phyloP scores from a whole-genome alignment of 2,113 vertebrate genomes.

The Mirza zaza region DNA sequence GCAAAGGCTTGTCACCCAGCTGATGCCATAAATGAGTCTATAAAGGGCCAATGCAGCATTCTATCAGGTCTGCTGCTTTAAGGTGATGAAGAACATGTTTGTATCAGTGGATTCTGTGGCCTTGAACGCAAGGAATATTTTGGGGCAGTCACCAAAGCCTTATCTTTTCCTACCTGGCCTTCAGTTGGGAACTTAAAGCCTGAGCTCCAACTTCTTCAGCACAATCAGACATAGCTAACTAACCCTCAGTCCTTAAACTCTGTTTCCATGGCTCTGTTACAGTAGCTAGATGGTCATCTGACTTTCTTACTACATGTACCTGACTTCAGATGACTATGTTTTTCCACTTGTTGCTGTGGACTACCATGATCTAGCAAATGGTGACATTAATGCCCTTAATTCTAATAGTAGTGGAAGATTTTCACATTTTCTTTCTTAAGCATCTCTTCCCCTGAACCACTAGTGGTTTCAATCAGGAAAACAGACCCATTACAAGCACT shows the following conservation, averaged over 20 bases:
- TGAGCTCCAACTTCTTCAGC: neutral
- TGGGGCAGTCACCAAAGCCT: neutral
- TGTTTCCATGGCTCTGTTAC: neutral
- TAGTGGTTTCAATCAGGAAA: neutral
- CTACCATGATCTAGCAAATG: neutral
- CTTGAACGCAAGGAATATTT: neutral
- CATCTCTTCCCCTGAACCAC: neutral
- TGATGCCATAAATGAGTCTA: neutral
- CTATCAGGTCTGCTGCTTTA: neutral
- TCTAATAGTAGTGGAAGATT: neutral
- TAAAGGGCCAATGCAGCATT: neutral
- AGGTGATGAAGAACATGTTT: neutral
- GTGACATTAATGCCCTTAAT: neutral
- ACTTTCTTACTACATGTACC: neutral
- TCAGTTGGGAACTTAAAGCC: neutral
- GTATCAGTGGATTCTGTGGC: neutral
- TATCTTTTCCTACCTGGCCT: neutral
- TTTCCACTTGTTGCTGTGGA: neutral
- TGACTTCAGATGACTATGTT: neutral
- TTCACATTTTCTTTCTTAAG: neutral
- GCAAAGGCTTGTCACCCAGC: neutral
- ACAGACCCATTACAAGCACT: neutral
- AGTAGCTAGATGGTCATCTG: neutral
- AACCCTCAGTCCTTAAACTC: neutral
- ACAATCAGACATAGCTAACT: neutral